Base-by-base conservation (phyloP, 2,113 vertebrate species). In the Phalacrocorax brasilianus region DNA sequence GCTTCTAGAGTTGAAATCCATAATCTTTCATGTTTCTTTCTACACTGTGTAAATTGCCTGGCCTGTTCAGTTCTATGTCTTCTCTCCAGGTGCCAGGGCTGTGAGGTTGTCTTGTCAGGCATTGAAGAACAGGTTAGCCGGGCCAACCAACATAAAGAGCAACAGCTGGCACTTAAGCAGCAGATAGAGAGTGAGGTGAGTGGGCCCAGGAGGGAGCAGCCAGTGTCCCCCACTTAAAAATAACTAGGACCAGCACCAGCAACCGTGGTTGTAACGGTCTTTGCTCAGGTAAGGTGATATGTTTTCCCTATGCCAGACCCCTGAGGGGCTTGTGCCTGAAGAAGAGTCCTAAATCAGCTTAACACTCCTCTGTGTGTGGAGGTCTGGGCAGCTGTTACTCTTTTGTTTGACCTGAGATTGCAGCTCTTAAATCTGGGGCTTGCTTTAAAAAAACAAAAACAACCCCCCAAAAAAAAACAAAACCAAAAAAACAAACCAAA, bases 151-250 rank as follows among this genome's bases (percentile, higher is more conserved):
- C 99, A 99, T 96, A 99, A 99, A 96, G 99, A 99, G 94, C 99
- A 99, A 74, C 99, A 99, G 94, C 98, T 99, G 86, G 99, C 99
- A 76, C 98, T 99, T 75, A 99, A 99, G 97, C 99, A 99, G 95
- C 99, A 99, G 98, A 99, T 99, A 68, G 99, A 99, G 97, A 99
- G 98, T 2, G 99, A 99, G 99, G 99, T 99, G 79, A 98, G 98
- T 56, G 61, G 16, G 70, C 26, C 0, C 6, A 74, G 17, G 65
- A 49, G 47, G 70, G 49, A 59, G 23, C 33, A 38, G 52, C 21
- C 68, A 20, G 24, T 33, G 45, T 22, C 30, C 13, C 33, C 81
- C 0, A 0, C 63, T 42, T 67, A 32, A 2, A 16, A 56, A 70
- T 50, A 21, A 1, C 19, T 14, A 8, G 56, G 87, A 22, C 20